Conservation (phyloP, 2,113 vertebrate species). For the Chionodraco myersi region DNA sequence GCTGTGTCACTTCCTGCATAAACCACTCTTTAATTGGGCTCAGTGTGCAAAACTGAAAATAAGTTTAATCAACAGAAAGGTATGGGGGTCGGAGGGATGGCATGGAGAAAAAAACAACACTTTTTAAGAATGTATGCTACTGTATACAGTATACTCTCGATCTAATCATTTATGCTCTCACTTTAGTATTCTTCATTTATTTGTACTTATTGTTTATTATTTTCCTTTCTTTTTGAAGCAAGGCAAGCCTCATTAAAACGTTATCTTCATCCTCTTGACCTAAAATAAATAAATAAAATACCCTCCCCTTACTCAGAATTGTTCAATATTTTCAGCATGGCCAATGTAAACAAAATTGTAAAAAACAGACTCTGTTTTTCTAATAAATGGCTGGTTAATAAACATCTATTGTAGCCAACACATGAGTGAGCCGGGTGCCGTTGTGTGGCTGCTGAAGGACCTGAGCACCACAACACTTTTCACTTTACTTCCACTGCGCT, state of each 20-base stretch:
- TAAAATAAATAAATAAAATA: not conserved
- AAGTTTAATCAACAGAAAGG: constrained; percentile 8
- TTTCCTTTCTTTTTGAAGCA: not conserved
- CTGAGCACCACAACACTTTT: not conserved
- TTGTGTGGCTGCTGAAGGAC: not conserved
- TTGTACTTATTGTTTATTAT: not conserved
- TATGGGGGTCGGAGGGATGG: not conserved
- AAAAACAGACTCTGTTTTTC: not conserved
- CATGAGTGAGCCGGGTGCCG: not conserved
- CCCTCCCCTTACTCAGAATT: not conserved
- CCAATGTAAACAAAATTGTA: not conserved
- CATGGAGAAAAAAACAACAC: not conserved
- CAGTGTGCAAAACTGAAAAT: constrained; percentile 16
- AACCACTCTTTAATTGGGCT: constrained; percentile 4
- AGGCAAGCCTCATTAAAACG: too few relatives aligned
- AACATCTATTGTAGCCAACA: not conserved
- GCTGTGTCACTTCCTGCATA: not conserved
- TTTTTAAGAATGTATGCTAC: not conserved
- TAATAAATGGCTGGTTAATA: too few relatives aligned
- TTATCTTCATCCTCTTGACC: not conserved
- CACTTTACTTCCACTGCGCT: not conserved
- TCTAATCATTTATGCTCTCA: not conserved
- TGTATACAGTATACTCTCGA: not conserved
- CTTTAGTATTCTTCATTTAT: not conserved
- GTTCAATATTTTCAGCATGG: not conserved